Base-by-base conservation (phyloP, 2,888 invertebrate genomes). In the Andrena haemorrhoa region DNA sequence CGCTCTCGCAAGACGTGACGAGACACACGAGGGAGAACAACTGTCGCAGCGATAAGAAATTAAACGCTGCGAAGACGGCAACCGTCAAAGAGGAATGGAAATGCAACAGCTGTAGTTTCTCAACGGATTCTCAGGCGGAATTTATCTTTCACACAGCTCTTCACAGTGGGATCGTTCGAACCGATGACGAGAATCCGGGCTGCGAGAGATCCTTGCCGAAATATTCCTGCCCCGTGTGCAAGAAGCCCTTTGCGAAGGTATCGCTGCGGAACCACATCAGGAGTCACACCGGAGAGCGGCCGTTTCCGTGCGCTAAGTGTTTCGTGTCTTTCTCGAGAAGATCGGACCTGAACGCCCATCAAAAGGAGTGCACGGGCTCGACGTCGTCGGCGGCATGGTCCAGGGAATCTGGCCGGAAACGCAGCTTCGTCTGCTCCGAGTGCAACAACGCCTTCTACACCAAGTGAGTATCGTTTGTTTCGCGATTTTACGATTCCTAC, bases 251-350 rank as follows among this genome's bases (percentile, higher is more conserved):
- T 86, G 94, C 94, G 10, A 97, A 97, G 91, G 94, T 95, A 10
- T 96, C 97, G 0, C 93, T 98, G 20, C 95, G 96, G 1, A 95
- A 95, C 76, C 97, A 97, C 92, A 93, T 97, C 60, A 95, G 96
- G 47, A 95, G 95, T 73, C 97, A 98, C 90, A 97, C 97, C 0
- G 95, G 96, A 35, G 97, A 97, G 90, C 95, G 96, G 79, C 96
- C 96, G 0, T 97, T 95, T 88, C 94, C 94, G 2, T 98, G 98
- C 88, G 53, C 78, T 2, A 93, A 94, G 0, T 98, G 97, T 90
- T 94, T 94, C 0, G 94, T 95, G 0, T 95, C 95, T 81, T 98
- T 97, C 90, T 95, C 96, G 0, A 94, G 97, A 33, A 95, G 96
- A 86, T 95, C 96, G 64, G 96, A 96, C 88, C 94, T 97, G 69